Conservation (phyloP, 2,113 vertebrate species). For the Myiozetetes cayanensis region DNA sequence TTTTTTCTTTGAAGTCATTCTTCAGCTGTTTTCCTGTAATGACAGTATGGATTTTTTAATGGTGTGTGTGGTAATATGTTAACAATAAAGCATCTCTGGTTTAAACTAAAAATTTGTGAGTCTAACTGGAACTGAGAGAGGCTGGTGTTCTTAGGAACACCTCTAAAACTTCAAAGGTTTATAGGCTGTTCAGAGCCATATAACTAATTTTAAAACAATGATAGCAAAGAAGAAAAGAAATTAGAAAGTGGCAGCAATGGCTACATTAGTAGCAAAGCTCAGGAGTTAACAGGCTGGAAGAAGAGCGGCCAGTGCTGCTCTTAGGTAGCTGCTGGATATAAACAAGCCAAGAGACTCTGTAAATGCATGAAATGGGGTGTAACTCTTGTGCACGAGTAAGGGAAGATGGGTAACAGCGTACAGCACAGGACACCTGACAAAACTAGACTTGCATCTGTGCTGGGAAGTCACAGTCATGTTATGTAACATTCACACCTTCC, state of each 20-base stretch:
- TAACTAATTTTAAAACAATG: slow-evolving; percentile 37
- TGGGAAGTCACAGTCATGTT: background rate
- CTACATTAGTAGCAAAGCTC: slow-evolving; percentile 17
- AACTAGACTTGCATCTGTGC: background rate
- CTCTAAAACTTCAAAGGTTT: slow-evolving; percentile 32
- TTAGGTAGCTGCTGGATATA: slow-evolving; percentile 2
- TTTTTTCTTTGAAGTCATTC: slow-evolving; percentile 1
- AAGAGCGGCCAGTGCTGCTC: background rate
- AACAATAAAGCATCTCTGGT: slow-evolving; percentile 37
- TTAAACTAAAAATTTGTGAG: background rate
- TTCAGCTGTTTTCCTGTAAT: background rate
- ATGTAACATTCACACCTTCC: background rate
- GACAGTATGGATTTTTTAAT: slow-evolving; percentile 35
- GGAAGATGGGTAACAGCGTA: background rate
- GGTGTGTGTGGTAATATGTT: background rate
- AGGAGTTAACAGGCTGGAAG: background rate
- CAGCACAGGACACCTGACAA: background rate
- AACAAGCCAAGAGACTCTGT: background rate
- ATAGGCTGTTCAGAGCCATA: slow-evolving; percentile 25
- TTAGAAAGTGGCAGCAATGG: slow-evolving; percentile 15
- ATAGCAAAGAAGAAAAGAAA: slow-evolving; percentile 30
- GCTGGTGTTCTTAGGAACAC: slow-evolving; percentile 2
- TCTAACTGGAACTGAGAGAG: slow-evolving; percentile 20
- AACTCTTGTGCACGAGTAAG: background rate
- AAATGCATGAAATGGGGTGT: background rate